phyloP scores from a whole-genome alignment of 1,140 invertebrate species.

The Atta cephalotes region DNA sequence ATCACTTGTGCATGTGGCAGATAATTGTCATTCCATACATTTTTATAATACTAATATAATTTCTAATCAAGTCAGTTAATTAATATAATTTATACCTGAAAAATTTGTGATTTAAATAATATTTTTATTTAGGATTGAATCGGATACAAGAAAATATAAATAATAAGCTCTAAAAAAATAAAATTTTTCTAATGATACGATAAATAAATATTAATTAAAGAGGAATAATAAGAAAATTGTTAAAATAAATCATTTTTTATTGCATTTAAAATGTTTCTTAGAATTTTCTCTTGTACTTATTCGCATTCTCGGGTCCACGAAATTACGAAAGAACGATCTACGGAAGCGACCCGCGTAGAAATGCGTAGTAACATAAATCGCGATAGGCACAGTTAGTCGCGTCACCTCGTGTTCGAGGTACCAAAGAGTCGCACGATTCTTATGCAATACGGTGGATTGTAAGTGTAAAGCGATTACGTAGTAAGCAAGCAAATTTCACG shows the following conservation, averaged over 20 bases:
- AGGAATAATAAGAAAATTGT: neutral
- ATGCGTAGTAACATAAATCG: conserved; percentile 48
- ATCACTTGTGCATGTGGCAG: neutral
- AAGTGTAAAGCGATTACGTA: conserved; percentile 50
- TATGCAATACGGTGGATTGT: conserved; percentile 43
- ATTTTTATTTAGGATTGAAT: neutral
- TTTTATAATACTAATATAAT: neutral
- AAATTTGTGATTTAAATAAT: neutral
- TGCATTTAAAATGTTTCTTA: neutral
- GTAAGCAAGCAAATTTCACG: conserved; percentile 59
- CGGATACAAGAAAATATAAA: neutral
- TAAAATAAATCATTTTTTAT: neutral
- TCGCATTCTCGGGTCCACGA: neutral
- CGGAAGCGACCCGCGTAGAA: conserved; percentile 28
- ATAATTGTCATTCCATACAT: neutral
- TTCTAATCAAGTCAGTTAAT: conserved; percentile 15
- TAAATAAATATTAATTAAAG: neutral
- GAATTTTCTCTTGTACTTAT: neutral
- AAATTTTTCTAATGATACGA: neutral
- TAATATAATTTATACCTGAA: neutral
- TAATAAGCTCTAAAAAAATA: neutral
- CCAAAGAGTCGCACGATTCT: conserved; percentile 58
- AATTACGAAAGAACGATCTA: conserved; percentile 31
- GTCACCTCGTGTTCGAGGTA: conserved; percentile 32
- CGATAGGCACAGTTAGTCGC: conserved; percentile 41